These are phyloP conservation scores for Agrotis ipsilon DNA, from an alignment of 2,888 invertebrate species.

Conservation along the genomic window DNA sequence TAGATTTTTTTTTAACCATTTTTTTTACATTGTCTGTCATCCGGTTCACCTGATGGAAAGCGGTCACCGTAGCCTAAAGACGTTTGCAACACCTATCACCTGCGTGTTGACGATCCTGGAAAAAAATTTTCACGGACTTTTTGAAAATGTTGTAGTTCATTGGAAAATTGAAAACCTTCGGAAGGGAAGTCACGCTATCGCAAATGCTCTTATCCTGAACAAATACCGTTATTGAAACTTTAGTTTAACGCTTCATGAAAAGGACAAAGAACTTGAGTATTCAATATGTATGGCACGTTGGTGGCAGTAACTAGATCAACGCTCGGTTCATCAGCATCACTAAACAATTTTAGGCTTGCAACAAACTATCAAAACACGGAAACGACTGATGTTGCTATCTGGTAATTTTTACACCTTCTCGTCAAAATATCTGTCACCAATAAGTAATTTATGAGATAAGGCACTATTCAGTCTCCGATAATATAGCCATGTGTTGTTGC, in stretches of 20 bases:
- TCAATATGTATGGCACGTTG: conserved; percentile 27
- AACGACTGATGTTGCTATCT: background rate
- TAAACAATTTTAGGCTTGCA: conserved; percentile 22
- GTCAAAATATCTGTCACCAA: background rate
- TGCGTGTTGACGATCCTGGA: too few relatives aligned
- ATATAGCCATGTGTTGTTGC: background rate
- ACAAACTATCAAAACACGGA: conserved; percentile 13
- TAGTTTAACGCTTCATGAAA: background rate
- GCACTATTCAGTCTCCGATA: background rate
- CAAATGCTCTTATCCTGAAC: background rate
- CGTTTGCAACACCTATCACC: too few relatives aligned
- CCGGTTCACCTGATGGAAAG: too few relatives aligned
- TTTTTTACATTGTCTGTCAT: too few relatives aligned
- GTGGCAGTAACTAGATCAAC: conserved; percentile 38
- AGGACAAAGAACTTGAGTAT: conserved; percentile 12
- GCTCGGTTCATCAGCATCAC: conserved; percentile 33
- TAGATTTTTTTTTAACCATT: too few relatives aligned
- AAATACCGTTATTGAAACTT: background rate
- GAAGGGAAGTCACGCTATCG: too few relatives aligned
- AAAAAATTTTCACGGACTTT: too few relatives aligned
- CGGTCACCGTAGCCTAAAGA: too few relatives aligned
- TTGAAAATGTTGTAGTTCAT: too few relatives aligned
- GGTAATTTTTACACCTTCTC: background rate
- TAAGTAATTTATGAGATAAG: background rate
- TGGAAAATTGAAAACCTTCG: too few relatives aligned